A percentile compares a stretch with the other conserved stretches of the same genome.
Conservation (phyloP, 2,113 vertebrate species). For the Ammospiza nelsoni region DNA sequence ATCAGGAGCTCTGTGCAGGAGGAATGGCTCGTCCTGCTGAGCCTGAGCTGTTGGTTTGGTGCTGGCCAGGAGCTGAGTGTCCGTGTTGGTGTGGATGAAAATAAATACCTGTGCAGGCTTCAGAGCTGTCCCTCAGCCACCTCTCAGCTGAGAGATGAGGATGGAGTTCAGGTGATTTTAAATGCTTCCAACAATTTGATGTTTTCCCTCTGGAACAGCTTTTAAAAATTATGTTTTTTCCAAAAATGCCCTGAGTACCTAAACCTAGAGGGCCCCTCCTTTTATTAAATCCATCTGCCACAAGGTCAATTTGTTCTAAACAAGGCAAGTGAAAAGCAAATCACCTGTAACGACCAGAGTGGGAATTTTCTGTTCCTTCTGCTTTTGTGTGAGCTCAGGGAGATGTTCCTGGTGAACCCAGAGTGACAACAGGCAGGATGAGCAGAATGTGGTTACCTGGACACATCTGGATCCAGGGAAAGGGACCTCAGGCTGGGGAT, state of each 20-base stretch:
- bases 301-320: background rate
- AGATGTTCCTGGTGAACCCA: fast-evolving
- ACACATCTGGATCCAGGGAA: background rate
- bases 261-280: background rate
- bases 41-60: background rate
- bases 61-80: background rate
- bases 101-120: fast-evolving
- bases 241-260: fast-evolving
- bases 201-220: background rate
- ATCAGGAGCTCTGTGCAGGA: background rate
- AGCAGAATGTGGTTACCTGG: background rate
- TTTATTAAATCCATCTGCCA: background rate
- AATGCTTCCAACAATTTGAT: background rate
- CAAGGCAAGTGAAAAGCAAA: background rate
- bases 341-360: fast-evolving
- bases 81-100: fast-evolving
- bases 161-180: background rate
- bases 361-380: background rate
- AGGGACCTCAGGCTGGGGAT: too few species aligned
- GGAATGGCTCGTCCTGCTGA: background rate
- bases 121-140: background rate
- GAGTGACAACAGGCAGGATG: background rate
- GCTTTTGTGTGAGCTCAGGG: background rate
- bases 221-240: background rate
- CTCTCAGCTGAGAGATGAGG: background rate